Conservation (phyloP, 1,140 invertebrate species). For the Delia radicum region DNA sequence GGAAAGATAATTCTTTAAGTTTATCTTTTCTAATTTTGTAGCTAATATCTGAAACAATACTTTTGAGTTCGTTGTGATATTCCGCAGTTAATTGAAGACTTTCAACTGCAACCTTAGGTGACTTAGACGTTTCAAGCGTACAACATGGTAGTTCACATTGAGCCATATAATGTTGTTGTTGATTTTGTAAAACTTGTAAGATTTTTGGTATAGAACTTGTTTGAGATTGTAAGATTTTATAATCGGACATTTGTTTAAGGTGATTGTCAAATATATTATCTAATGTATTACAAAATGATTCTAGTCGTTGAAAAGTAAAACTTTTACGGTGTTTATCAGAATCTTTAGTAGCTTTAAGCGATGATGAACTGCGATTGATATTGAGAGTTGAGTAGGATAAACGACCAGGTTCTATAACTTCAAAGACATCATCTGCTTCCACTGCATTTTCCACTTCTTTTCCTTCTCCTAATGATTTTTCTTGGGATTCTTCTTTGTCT, state of each 20-base stretch:
- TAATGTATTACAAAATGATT: slow-evolving; percentile 17
- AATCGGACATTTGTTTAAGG: neutral
- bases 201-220: slow-evolving; percentile 38
- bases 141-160: slow-evolving; percentile 30
- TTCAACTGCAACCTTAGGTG: slow-evolving; percentile 32
- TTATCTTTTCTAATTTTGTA: slow-evolving; percentile 35
- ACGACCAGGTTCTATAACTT: slow-evolving; percentile 37
- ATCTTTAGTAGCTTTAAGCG: slow-evolving; percentile 5
- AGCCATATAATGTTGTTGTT: slow-evolving; percentile 38
- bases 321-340: neutral
- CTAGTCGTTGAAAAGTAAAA: slow-evolving; percentile 27
- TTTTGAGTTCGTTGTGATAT: slow-evolving; percentile 36
- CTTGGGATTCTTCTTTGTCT: no score
- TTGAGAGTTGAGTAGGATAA: slow-evolving; percentile 38
- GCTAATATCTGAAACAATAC: slow-evolving; percentile 38
- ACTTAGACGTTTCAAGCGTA: slow-evolving; percentile 34
- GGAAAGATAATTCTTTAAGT: slow-evolving; percentile 38
- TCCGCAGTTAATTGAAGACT: slow-evolving; percentile 37
- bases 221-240: slow-evolving; percentile 37
- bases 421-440: no score
- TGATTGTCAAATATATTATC: slow-evolving; percentile 43
- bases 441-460: no score
- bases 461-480: no score
- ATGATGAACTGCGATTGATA: slow-evolving; percentile 19
- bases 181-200: no score